A percentile compares a stretch with the other conserved stretches of the same genome.
Conservation (phyloP, 2,113 vertebrate species). For the Gallinago media region DNA sequence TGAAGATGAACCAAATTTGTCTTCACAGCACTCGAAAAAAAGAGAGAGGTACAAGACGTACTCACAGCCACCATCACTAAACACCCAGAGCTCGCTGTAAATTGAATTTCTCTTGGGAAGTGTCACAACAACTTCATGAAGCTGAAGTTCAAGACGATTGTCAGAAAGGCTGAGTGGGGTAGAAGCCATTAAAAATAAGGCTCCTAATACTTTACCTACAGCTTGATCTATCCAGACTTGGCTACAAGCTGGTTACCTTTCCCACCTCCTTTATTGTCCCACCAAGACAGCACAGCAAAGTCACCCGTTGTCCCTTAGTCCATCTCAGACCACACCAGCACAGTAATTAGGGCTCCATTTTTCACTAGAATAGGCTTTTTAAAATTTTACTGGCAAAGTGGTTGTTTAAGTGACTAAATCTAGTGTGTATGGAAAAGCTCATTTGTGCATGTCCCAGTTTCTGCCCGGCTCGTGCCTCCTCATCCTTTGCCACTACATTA, state of each 20-base stretch:
- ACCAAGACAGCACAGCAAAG: background rate
- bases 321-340: background rate
- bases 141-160: background rate
- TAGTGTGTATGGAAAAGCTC: too few relatives aligned
- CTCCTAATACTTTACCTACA: background rate
- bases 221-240: background rate
- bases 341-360: background rate
- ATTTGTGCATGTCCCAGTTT: too few relatives aligned
- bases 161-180: background rate
- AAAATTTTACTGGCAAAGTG: too few relatives aligned
- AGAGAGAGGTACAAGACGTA: background rate
- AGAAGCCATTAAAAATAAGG: background rate
- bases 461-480: too few relatives aligned
- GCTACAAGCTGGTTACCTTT: background rate
- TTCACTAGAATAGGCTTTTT: background rate
- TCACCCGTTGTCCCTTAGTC: background rate
- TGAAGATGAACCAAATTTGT: background rate
- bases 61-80: background rate
- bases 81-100: background rate
- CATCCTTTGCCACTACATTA: too few relatives aligned
- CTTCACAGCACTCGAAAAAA: background rate
- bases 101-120: background rate
- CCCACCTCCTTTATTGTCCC: background rate
- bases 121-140: background rate
- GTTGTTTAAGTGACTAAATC: too few relatives aligned